Base-by-base conservation (phyloP, 1,140 invertebrate species). In the Pseudomyrmex dendroicus region DNA sequence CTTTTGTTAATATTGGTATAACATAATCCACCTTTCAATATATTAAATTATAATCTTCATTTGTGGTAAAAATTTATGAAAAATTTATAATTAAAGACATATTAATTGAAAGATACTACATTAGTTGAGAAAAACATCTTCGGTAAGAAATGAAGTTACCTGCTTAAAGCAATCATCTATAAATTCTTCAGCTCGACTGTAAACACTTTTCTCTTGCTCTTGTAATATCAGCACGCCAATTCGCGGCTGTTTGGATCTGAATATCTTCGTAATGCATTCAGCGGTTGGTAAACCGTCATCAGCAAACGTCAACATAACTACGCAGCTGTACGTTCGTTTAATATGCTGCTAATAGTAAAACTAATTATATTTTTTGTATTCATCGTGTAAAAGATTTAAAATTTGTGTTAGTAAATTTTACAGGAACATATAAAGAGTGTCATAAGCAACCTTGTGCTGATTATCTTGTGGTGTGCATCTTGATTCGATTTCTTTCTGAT, bases 161-260 rank as follows among this genome's bases (percentile, higher is more conserved):
- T 92, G 91, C 57, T 88, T 89, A 54, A 93, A 92, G 83, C 91
- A 93, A 78, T 93, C 91, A 17, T 93, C 90, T 67, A 93, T 85
- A 52, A 93, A 93, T 73, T 92, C 90, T 84, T 92, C 90, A 13
- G 89, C 91, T 80, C 61, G 87, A 68, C 85, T 85, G 17, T 89
- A 92, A 9, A 92, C 91, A 66, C 88, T 76, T 68, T 91, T 90
- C 57, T 90, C 89, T 78, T 92, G 92, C 76, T 93, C 92, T 82
- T 92, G 89, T 46, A 93, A 87, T 67, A 92, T 91, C 3, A 93
- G 15, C 20, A 92, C 92, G 44, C 92, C 92, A 50, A 93, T 92
- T 87, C 86, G 91, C 8, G 92, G 90, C 15, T 91, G 61, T 25
- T 87, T 86, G 22, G 87, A 85, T 56, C 92, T 86, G 17, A 92